Evolutionary conservation across 2,888 invertebrate species (phyloP).

Genomic region (Augiades crinisus): DNA sequence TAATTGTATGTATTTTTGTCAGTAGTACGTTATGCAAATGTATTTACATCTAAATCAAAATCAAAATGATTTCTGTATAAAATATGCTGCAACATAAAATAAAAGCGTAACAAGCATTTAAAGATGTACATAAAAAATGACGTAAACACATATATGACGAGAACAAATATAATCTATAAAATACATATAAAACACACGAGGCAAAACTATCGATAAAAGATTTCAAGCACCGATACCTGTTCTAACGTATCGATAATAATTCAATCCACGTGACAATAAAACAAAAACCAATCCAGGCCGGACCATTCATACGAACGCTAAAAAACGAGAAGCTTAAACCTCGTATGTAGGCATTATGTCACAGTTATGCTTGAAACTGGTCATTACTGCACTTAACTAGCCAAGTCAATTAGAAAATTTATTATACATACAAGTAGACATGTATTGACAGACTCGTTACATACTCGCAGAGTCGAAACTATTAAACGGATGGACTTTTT

Average conservation of each 20-base stretch:
- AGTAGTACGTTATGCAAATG: too few species aligned
- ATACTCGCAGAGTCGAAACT: too few species aligned
- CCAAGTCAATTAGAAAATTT: background rate
- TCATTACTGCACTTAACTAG: background rate
- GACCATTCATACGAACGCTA: slow-evolving; percentile 46
- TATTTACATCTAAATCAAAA: too few species aligned
- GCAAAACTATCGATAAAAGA: slow-evolving; percentile 4
- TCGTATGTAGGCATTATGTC: slow-evolving; percentile 1
- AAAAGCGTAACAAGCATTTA: too few species aligned
- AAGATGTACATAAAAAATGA: too few species aligned
- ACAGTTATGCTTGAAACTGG: background rate
- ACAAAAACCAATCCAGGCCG: slow-evolving; percentile 45
- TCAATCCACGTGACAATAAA: slow-evolving; percentile 62
- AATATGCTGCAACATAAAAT: too few species aligned
- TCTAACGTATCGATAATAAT: slow-evolving; percentile 44
- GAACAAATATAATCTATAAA: slow-evolving; percentile 1
- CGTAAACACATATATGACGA: too few species aligned
- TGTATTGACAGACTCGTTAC: too few species aligned
- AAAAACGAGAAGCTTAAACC: slow-evolving; percentile 32
- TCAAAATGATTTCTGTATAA: too few species aligned
- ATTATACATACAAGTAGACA: background rate
- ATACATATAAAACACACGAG: background rate
- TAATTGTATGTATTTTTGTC: too few species aligned
- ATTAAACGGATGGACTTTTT: too few species aligned
- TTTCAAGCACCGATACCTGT: slow-evolving; percentile 19